phyloP scores from a whole-genome alignment of 1,140 invertebrate species.

The Cyrtorhinus lividipennis region DNA sequence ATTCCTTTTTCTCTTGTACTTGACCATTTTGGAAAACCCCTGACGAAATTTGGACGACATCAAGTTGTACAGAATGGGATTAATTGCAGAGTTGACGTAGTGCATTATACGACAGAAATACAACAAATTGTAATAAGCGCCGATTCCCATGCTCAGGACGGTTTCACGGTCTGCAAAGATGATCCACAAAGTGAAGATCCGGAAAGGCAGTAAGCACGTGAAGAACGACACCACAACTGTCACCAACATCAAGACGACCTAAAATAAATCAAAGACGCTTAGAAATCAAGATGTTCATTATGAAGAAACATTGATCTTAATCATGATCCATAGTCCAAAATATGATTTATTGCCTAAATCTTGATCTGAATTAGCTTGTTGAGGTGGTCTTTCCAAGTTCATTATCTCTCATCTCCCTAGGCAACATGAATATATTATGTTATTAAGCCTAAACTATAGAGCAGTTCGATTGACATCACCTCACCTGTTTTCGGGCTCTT shows the following conservation, averaged over 20 bases:
- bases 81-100: conserved; percentile 70
- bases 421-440: too few species aligned
- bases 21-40: conserved; percentile 52
- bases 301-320: too few species aligned
- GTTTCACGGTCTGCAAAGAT: conserved; percentile 45
- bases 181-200: conserved; percentile 67
- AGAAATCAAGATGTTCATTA: too few species aligned
- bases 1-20: conserved; percentile 23
- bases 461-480: too few species aligned
- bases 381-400: too few species aligned
- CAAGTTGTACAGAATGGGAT: conserved; percentile 70
- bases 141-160: conserved; percentile 43
- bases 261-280: background rate
- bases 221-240: conserved; percentile 75
- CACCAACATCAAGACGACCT: conserved; percentile 58
- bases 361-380: too few species aligned
- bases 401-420: too few species aligned
- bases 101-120: conserved; percentile 73
- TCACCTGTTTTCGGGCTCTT: conserved; percentile 45
- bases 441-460: too few species aligned
- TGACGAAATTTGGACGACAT: conserved; percentile 72
- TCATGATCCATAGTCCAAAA: too few species aligned
- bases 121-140: conserved; percentile 60
- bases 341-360: too few species aligned
- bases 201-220: conserved; percentile 68